Percentiles rank a stretch among this genome's conserved stretches.
Evolutionary conservation across 2,797 vertebrate species (phyloP).

Genomic region (Cetoscarus ocellatus): DNA sequence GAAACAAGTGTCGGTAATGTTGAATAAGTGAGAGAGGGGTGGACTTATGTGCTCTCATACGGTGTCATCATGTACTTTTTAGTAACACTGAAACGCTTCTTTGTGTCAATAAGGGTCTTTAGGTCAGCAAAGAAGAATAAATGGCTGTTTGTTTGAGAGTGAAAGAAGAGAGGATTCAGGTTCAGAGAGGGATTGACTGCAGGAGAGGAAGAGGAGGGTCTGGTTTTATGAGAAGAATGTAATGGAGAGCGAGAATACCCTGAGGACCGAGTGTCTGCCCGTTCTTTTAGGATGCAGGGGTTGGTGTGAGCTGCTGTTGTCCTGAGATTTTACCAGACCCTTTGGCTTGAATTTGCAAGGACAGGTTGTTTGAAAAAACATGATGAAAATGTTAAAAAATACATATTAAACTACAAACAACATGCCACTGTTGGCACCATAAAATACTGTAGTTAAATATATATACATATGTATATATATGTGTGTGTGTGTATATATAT

Average conservation of each 20-base stretch:
- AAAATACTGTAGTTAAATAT: too few relatives aligned
- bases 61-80: constrained; percentile 70
- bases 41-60: constrained; percentile 58
- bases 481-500: too few relatives aligned
- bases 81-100: constrained; percentile 63
- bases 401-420: too few relatives aligned
- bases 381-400: constrained; percentile 2
- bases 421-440: too few relatives aligned
- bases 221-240: constrained; percentile 64
- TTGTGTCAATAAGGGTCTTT: constrained; percentile 75
- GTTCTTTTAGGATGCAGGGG: constrained; percentile 31
- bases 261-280: constrained; percentile 42
- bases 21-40: constrained; percentile 26
- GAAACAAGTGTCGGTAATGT: constrained; percentile 72
- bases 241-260: constrained; percentile 58
- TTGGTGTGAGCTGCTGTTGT: constrained; percentile 15
- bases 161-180: constrained; percentile 65
- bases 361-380: constrained; percentile 17
- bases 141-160: constrained; percentile 76
- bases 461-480: too few relatives aligned
- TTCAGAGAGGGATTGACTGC: constrained; percentile 48
- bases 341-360: constrained; percentile 8
- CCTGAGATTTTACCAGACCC: constrained; percentile 10
- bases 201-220: constrained; percentile 40
- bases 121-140: constrained; percentile 65